A percentile compares a stretch with the other conserved stretches of the same genome.
Conservation (phyloP, 2,888 invertebrate species). For the Agonopterix heracliana region DNA sequence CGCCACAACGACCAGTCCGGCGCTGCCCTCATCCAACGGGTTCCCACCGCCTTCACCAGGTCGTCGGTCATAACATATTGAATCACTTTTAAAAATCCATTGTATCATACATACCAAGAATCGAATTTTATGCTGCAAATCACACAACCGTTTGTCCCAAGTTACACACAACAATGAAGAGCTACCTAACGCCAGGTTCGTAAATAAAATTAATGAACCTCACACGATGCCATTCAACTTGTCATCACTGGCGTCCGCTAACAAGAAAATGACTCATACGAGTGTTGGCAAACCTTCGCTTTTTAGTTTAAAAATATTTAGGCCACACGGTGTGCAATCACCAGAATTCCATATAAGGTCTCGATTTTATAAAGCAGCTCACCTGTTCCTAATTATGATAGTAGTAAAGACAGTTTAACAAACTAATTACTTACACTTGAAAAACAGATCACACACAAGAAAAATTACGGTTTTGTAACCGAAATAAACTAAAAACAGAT, state of each 20-base stretch:
- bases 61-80: too few species aligned
- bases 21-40: too few species aligned
- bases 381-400: conserved; percentile 25
- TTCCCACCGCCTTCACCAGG: too few species aligned
- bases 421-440: conserved; percentile 25
- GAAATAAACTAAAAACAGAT: conserved; percentile 10
- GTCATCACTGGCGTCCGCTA: conserved; percentile 32
- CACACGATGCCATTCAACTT: conserved; percentile 30
- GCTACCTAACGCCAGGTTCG: conserved; percentile 15
- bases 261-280: conserved; percentile 44
- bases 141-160: too few species aligned
- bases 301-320: conserved; percentile 32
- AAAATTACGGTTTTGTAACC: conserved; percentile 18
- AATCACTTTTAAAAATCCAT: too few species aligned
- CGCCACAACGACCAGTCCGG: too few species aligned
- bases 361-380: conserved; percentile 33
- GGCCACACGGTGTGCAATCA: conserved; percentile 44
- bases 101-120: too few species aligned
- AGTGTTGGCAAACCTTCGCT: conserved; percentile 31
- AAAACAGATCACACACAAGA: conserved; percentile 11
- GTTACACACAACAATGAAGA: too few species aligned
- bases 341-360: conserved; percentile 52
- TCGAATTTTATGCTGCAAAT: too few species aligned
- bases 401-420: not conserved
- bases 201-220: conserved; percentile 36